Evolutionary conservation across 2,797 vertebrate species (phyloP).

Genomic region (Liasis olivaceus): DNA sequence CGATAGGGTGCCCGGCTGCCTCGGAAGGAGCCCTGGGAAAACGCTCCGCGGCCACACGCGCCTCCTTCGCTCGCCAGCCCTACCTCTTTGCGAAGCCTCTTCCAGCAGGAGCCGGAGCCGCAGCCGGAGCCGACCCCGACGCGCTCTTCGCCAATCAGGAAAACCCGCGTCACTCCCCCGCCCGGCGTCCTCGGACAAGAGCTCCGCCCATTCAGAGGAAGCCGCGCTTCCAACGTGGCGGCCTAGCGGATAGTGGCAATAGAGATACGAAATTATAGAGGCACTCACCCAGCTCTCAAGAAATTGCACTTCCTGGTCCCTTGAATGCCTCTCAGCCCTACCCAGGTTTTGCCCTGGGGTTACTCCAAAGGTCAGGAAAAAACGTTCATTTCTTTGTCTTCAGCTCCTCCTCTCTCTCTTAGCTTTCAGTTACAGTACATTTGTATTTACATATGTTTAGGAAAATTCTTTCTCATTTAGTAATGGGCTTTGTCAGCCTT

Average conservation of each 20-base stretch:
- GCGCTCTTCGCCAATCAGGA: background rate
- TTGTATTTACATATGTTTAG: background rate
- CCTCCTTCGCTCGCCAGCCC: background rate
- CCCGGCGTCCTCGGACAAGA: too few species aligned
- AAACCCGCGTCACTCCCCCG: background rate
- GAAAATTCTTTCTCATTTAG: background rate
- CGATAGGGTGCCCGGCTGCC: background rate
- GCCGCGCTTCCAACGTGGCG: too few species aligned
- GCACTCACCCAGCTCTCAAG: background rate
- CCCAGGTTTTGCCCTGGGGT: background rate
- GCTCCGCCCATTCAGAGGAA: background rate
- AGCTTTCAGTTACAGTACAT: background rate
- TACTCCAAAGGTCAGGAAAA: background rate
- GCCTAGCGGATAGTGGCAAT: background rate
- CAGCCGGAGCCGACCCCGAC: background rate
- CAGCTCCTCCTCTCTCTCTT: background rate
- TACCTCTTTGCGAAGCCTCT: background rate
- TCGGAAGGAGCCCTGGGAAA: background rate
- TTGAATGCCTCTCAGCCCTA: background rate
- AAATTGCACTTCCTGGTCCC: background rate
- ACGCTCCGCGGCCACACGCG: rapidly evolving
- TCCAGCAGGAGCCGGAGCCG: background rate
- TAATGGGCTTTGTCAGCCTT: background rate
- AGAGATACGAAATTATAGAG: background rate
- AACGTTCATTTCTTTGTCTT: too few species aligned